Conservation (phyloP, 2,888 invertebrate species). For the Volucella zonaria region DNA sequence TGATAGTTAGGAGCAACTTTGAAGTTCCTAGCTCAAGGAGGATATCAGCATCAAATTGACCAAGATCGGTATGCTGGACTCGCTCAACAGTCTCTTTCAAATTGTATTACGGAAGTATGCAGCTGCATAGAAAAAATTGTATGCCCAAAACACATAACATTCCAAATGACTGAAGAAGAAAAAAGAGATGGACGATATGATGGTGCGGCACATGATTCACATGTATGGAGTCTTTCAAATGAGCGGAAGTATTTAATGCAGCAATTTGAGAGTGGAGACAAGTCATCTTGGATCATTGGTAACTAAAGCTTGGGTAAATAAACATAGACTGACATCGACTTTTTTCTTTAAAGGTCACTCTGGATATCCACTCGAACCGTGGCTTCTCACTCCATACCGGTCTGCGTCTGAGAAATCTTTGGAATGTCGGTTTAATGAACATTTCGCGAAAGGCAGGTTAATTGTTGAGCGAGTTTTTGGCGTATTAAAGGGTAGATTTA, state of each 20-base stretch:
- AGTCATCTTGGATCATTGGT: slow-evolving; percentile 8
- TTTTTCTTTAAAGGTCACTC: neutral
- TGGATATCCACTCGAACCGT: slow-evolving; percentile 20
- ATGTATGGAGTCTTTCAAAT: slow-evolving; percentile 12
- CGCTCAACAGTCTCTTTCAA: too few species aligned
- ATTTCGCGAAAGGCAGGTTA: slow-evolving; percentile 3
- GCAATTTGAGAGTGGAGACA: neutral
- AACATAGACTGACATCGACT: neutral
- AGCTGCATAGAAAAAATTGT: too few species aligned
- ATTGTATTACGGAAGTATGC: too few species aligned
- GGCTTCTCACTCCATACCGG: neutral
- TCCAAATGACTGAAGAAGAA: too few species aligned
- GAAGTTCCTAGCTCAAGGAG: too few species aligned
- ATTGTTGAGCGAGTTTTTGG: slow-evolving; percentile 17
- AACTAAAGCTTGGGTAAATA: neutral
- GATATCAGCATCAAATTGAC: too few species aligned
- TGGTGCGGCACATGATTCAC: too few species aligned
- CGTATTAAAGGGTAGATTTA: neutral
- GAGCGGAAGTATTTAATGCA: neutral
- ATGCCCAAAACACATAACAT: too few species aligned
- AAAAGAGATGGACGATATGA: too few species aligned
- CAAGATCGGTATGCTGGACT: too few species aligned
- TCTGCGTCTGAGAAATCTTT: neutral
- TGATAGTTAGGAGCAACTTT: too few species aligned
- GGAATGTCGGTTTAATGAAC: neutral